phyloP scores from a whole-genome alignment of 2,113 vertebrate genomes.

The Campylomormyrus tamandua region DNA sequence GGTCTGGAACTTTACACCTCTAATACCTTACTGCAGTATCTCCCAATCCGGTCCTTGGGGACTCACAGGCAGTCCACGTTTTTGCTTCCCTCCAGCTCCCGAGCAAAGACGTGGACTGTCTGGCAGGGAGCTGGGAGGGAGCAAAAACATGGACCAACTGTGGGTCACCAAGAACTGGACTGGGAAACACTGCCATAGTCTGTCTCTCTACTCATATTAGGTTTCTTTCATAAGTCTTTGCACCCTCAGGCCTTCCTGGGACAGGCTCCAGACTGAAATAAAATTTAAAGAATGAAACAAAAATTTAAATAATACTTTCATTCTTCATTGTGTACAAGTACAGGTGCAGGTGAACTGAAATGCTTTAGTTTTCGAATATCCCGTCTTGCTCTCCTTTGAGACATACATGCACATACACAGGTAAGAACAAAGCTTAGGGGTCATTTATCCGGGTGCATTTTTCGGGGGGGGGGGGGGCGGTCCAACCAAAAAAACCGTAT shows the following conservation, averaged over 20 bases:
- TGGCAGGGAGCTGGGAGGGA: no score
- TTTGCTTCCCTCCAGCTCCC: not conserved
- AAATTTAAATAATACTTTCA: not conserved
- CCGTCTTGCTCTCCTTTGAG: not conserved
- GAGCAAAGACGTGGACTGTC: not conserved
- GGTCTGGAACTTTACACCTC: no score
- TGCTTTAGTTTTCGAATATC: not conserved
- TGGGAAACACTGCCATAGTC: not conserved
- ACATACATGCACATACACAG: not conserved
- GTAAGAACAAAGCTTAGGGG: not conserved
- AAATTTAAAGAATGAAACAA: not conserved
- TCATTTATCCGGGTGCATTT: not conserved
- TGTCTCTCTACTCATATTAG: not conserved
- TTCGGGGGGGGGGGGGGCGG: not conserved
- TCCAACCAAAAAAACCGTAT: no score
- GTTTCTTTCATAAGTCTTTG: not conserved
- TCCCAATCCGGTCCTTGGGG: not conserved
- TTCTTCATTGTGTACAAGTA: not conserved
- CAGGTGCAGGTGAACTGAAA: not conserved
- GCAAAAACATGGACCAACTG: no score
- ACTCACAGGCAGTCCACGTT: not conserved
- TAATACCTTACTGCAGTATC: not conserved
- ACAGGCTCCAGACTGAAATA: not conserved
- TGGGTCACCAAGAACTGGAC: no score
- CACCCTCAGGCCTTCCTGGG: not conserved